phyloP scores from a whole-genome alignment of 2,888 invertebrate species.

The Aphidoletes aphidimyza region DNA sequence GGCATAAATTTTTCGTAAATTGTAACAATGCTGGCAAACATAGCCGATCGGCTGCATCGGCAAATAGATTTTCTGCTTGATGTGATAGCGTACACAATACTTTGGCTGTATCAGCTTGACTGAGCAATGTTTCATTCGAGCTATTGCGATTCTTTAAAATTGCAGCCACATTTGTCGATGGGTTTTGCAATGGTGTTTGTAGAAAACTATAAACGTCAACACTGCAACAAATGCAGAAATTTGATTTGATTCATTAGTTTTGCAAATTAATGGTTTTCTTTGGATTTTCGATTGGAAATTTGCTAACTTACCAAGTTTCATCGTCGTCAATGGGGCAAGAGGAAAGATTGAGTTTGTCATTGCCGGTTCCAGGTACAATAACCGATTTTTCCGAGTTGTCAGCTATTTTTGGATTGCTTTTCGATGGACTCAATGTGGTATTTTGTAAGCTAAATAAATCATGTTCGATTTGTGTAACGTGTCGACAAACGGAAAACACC shows the following conservation, averaged over 20 bases:
- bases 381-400: constrained; percentile 64
- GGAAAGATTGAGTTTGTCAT: constrained; percentile 71
- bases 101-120: constrained; percentile 84
- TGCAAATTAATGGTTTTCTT: no score
- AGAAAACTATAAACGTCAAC: constrained; percentile 88
- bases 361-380: constrained; percentile 68
- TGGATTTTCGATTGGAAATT: no score
- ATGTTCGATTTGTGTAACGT: constrained; percentile 91
- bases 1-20: constrained; percentile 84
- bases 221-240: constrained; percentile 65
- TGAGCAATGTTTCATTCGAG: constrained; percentile 69
- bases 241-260: neutral
- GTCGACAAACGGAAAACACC: constrained; percentile 92
- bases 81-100: constrained; percentile 90
- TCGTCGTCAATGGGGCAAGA: constrained; percentile 76
- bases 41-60: constrained; percentile 86
- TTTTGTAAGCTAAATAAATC: constrained; percentile 85
- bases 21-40: constrained; percentile 85
- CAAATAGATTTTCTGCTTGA: constrained; percentile 90
- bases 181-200: constrained; percentile 76
- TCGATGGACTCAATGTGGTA: constrained; percentile 63
- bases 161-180: constrained; percentile 67
- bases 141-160: constrained; percentile 66
- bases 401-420: constrained; percentile 63
- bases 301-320: constrained; percentile 76